Evolutionary conservation across 2,888 invertebrate genomes (phyloP).

Genomic region (Tuta absoluta): DNA sequence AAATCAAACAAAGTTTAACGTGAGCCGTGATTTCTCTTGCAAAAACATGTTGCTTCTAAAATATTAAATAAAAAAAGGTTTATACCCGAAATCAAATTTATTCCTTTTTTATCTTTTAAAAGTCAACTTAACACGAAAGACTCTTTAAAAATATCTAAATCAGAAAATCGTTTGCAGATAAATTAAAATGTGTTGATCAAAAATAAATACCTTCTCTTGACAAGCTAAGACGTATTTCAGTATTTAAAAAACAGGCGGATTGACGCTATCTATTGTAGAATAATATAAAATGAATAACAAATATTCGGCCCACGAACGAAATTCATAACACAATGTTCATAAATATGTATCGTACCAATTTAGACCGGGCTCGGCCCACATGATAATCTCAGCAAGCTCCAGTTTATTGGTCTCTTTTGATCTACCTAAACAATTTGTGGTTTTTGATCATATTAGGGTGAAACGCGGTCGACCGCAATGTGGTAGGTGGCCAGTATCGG

Average conservation of each 20-base stretch:
- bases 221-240: too few relatives aligned
- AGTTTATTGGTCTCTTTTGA: slow-evolving; percentile 43
- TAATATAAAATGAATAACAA: background rate
- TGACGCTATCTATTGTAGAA: background rate
- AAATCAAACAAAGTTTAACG: background rate
- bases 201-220: too few relatives aligned
- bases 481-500: background rate
- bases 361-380: slow-evolving; percentile 54
- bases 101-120: too few relatives aligned
- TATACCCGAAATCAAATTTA: too few relatives aligned
- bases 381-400: slow-evolving; percentile 29
- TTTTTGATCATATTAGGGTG: slow-evolving; percentile 27
- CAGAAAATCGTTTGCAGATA: too few relatives aligned
- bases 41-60: too few relatives aligned
- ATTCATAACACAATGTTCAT: slow-evolving; percentile 47
- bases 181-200: too few relatives aligned
- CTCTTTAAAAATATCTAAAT: too few relatives aligned
- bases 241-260: too few relatives aligned
- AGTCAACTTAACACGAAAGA: too few relatives aligned
- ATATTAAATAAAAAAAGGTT: too few relatives aligned
- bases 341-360: slow-evolving; percentile 52
- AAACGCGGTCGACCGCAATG: slow-evolving; percentile 6
- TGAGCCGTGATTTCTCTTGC: too few relatives aligned
- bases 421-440: slow-evolving; percentile 34
- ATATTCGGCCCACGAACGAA: slow-evolving; percentile 49